These are phyloP conservation scores for Drosophila elegans DNA, from an alignment of 1,140 invertebrate species.

Conservation along the genomic window DNA sequence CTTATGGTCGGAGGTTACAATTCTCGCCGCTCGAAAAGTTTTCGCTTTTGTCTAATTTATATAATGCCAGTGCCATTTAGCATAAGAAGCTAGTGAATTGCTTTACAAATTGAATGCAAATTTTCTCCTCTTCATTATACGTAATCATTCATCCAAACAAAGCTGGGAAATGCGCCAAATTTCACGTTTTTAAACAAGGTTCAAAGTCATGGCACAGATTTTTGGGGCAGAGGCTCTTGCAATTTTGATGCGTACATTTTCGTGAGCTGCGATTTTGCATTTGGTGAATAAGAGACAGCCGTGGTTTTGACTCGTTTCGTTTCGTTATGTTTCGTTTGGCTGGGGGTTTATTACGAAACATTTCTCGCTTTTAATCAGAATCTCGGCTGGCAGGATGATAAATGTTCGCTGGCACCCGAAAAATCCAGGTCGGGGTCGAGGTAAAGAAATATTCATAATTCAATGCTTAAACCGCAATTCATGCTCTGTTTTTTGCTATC, in stretches of 20 bases:
- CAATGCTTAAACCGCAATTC: conserved; percentile 81
- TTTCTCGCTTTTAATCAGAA: conserved; percentile 78
- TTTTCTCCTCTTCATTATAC: conserved; percentile 38
- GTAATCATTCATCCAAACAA: conserved; percentile 37
- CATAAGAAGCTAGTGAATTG: conserved; percentile 54
- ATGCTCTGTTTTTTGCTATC: conserved; percentile 56
- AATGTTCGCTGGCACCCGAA: conserved; percentile 50
- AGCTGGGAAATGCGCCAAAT: conserved; percentile 12
- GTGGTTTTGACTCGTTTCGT: not conserved
- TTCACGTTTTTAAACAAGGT: not conserved
- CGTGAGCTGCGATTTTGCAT: conserved; percentile 30
- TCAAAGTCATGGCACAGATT: conserved; percentile 7
- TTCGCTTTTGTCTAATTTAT: conserved; percentile 46
- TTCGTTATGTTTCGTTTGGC: not conserved
- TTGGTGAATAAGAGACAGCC: conserved; percentile 28
- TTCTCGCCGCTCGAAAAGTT: conserved; percentile 23
- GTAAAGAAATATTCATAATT: conserved; percentile 78
- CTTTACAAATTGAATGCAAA: conserved; percentile 52
- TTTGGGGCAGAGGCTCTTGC: conserved; percentile 6
- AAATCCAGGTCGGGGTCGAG: conserved; percentile 50
- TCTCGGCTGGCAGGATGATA: conserved; percentile 65
- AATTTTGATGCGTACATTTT: conserved; percentile 20
- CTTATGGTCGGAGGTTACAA: conserved; percentile 7
- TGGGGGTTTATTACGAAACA: conserved; percentile 44
- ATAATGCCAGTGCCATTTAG: conserved; percentile 56